These are phyloP conservation scores for Pempheris klunzingeri DNA, from an alignment of 2,797 vertebrate genomes.

Conservation along the genomic window DNA sequence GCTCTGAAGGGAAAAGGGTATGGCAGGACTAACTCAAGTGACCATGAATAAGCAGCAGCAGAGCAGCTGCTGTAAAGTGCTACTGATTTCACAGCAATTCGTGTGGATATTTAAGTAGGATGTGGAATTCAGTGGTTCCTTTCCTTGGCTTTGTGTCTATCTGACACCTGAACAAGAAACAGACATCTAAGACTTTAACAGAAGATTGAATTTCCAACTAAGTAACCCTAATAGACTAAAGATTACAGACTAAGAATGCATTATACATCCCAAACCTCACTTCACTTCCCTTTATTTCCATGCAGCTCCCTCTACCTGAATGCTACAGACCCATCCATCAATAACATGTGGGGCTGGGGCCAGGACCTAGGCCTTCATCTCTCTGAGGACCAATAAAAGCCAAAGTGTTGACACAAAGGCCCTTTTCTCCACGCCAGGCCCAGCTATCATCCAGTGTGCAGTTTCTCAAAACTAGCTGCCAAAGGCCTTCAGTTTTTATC, in stretches of 20 bases:
- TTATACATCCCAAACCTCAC: slow-evolving; percentile 72
- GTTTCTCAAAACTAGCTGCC: slow-evolving; percentile 63
- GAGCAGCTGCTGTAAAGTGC: slow-evolving; percentile 62
- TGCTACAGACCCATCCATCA: slow-evolving; percentile 80
- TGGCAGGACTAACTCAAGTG: slow-evolving; percentile 52
- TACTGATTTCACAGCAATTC: slow-evolving; percentile 55
- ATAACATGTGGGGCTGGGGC: slow-evolving; percentile 69
- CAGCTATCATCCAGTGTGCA: slow-evolving; percentile 60
- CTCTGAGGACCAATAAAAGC: slow-evolving; percentile 82
- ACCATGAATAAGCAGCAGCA: slow-evolving; percentile 65
- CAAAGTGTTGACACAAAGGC: slow-evolving; percentile 83
- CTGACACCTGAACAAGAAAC: slow-evolving; percentile 45
- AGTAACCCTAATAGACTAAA: slow-evolving; percentile 56
- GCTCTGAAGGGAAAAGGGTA: slow-evolving; percentile 42
- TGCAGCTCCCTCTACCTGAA: slow-evolving; percentile 67
- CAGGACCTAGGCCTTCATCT: slow-evolving; percentile 73
- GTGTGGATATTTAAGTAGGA: slow-evolving; percentile 60
- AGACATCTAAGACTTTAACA: slow-evolving; percentile 61
- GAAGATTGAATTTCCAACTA: slow-evolving; percentile 68
- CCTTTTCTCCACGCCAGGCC: slow-evolving; percentile 73
- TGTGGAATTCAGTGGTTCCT: slow-evolving; percentile 63
- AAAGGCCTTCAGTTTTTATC: slow-evolving; percentile 75
- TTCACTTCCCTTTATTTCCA: slow-evolving; percentile 63
- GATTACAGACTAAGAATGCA: slow-evolving; percentile 70
- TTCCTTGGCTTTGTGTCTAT: slow-evolving; percentile 45